These are phyloP conservation scores for Mus spicilegus DNA, from an alignment of 2,113 vertebrate species.

Conservation along the genomic window DNA sequence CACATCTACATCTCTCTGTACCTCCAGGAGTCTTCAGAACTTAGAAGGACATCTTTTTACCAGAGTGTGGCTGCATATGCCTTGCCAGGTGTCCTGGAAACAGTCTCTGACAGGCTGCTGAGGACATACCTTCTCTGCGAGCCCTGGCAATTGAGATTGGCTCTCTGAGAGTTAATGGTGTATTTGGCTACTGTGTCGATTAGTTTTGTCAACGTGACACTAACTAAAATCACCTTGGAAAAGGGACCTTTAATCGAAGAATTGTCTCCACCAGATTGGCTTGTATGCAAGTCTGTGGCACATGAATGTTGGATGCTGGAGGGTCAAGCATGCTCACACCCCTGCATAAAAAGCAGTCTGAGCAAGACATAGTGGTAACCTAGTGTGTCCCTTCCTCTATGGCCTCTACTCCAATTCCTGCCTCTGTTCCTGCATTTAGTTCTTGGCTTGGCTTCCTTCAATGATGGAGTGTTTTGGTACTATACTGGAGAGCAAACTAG, in stretches of 20 bases:
- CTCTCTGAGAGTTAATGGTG: neutral
- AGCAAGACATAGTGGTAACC: neutral
- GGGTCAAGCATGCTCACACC: neutral
- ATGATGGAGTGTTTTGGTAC: neutral
- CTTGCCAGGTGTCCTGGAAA: neutral
- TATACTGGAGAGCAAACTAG: neutral
- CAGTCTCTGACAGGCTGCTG: rapidly evolving
- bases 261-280: neutral
- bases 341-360: neutral
- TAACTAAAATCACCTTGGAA: neutral
- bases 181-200: neutral
- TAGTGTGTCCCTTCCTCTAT: neutral
- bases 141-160: neutral
- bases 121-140: neutral
- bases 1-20: neutral
- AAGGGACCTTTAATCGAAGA: neutral
- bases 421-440: neutral
- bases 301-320: neutral
- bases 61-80: neutral
- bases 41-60: too few relatives aligned
- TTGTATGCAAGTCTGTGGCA: neutral
- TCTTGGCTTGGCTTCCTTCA: neutral
- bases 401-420: neutral
- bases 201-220: neutral
- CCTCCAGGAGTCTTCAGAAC: neutral